Evolutionary conservation across 2,113 vertebrate species (phyloP), one percentile per base, ranked within the genome.

Genomic region (Gobio gobio): DNA sequence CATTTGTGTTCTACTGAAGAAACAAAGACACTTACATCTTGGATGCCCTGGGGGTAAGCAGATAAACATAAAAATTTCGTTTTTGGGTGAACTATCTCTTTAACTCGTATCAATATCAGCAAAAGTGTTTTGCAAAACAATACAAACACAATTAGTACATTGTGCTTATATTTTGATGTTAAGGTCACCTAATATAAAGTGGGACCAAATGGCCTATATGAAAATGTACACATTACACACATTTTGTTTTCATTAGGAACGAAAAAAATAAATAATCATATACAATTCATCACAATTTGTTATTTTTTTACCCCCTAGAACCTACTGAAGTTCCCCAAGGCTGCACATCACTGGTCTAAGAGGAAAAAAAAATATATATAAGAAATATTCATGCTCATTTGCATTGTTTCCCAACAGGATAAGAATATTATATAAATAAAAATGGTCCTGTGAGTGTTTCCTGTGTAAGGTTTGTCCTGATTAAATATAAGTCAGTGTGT

Each of bases 391-490:
- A 43, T 43, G 10, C 33, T 70, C 9, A 70, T 70, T 70, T 70
- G 66, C 66, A 72, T 72, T n/a, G 36, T n/a, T 72, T 72, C 36
- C 68, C 36, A 43, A n/a, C 68, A n/a, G 68, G 36, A 43, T n/a
- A 43, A 43, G 36, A 72, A 72, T n/a, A 22, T 43, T n/a, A 72
- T 43, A 72, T 43, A 72, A 72, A 72, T 72, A n/a, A 43, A 43
- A 72, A 43, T 12, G 68, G 68, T 43, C 68, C 36, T 43, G 68
- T 43, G 66, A 43, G 66, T 43, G 68, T 72, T 72, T 66, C 29
- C 64, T 66, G 29, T 72, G 16, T 9, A 4, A 68, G 33, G 33
- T 68, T 68, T 72, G 68, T 13, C 36, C 68, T 72, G 68, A 72
- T 72, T 72, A 72, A n/a, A 43, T n/a, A 43, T n/a, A 72, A 72